These are phyloP conservation scores for Entomyzon cyanotis DNA, from an alignment of 2,113 vertebrate species.

Conservation along the genomic window DNA sequence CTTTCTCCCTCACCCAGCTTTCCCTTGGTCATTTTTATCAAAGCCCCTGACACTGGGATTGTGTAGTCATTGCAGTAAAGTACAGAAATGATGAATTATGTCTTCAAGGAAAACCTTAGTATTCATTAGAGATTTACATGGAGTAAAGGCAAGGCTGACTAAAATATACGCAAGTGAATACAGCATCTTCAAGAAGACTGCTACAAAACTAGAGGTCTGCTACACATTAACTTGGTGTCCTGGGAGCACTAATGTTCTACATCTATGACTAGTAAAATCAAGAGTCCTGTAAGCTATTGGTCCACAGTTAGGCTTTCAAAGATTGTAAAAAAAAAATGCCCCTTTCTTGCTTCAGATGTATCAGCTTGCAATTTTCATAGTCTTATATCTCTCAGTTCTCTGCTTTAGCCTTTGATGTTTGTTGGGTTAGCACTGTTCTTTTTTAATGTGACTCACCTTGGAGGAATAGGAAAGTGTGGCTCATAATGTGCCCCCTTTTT, in stretches of 20 bases:
- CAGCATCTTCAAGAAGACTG: neutral
- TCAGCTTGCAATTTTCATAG: constrained; percentile 12
- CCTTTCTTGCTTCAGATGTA: neutral
- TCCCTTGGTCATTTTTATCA: constrained; percentile 40
- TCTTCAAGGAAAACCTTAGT: constrained; percentile 11
- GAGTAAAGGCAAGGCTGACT: neutral
- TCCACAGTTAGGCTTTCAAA: neutral
- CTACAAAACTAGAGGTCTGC: neutral
- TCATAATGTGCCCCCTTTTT: neutral
- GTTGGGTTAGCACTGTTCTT: neutral
- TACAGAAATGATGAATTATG: constrained; percentile 29
- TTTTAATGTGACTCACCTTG: neutral
- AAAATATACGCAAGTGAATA: neutral
- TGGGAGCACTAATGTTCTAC: neutral
- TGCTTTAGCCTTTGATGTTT: neutral
- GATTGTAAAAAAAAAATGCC: neutral
- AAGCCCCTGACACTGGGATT: neutral
- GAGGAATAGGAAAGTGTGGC: neutral
- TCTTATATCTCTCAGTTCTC: neutral
- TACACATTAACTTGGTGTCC: neutral
- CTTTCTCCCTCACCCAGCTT: neutral
- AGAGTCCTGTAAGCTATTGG: neutral
- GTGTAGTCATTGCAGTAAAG: constrained; percentile 37
- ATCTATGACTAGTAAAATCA: neutral
- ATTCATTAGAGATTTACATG: constrained; percentile 4